Conservation (phyloP, 1,140 invertebrate genomes). For the Cecropterus lyciades region DNA sequence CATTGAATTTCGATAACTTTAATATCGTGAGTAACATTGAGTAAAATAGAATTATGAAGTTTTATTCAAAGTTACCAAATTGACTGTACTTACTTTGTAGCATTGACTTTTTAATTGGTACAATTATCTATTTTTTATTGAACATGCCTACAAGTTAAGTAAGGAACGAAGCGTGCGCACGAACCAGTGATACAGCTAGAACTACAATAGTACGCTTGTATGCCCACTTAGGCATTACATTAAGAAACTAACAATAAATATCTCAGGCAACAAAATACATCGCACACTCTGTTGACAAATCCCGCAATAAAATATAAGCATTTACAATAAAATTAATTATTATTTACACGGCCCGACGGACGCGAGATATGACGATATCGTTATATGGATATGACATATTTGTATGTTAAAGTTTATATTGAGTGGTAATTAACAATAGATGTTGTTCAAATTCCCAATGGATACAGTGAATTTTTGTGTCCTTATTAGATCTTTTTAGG, state of each 20-base stretch:
- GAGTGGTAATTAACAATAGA: no score
- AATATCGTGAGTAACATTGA: no score
- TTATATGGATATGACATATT: constrained; percentile 51
- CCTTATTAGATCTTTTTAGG: no score
- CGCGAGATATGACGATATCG: constrained; percentile 50
- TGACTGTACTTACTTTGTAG: no score
- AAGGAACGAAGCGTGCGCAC: neutral
- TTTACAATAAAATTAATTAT: constrained; percentile 85
- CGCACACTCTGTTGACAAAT: constrained; percentile 82
- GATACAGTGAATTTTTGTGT: no score
- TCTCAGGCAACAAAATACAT: constrained; percentile 78
- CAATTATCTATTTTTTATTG: no score
- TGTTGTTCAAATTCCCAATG: no score
- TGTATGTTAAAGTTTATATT: neutral
- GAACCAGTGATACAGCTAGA: neutral
- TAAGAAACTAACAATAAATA: constrained; percentile 80
- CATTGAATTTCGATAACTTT: no score
- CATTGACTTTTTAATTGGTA: no score
- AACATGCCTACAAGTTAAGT: neutral
- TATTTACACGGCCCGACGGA: constrained; percentile 79
- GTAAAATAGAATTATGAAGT: no score
- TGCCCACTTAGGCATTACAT: constrained; percentile 67
- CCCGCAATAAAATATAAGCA: constrained; percentile 84
- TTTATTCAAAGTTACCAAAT: no score
- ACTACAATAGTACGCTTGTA: constrained; percentile 13